These are phyloP conservation scores for Tetrapedia diversipes DNA, from an alignment of 2,888 invertebrate species.

Conservation along the genomic window DNA sequence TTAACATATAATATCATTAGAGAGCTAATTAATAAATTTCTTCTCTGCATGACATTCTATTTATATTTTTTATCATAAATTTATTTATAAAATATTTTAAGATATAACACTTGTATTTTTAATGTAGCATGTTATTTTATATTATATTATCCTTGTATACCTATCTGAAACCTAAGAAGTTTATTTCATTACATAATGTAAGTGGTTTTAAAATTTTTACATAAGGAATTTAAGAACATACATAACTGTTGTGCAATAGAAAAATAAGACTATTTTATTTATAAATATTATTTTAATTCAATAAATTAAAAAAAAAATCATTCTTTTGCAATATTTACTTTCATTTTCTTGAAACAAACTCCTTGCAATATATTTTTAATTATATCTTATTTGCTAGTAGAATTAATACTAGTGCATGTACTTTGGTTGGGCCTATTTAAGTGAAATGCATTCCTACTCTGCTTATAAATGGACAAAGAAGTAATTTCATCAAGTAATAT, in stretches of 20 bases:
- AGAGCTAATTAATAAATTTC: slow-evolving; percentile 10
- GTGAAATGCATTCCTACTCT: slow-evolving; percentile 42
- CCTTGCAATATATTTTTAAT: slow-evolving; percentile 23
- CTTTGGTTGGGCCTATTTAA: slow-evolving; percentile 39
- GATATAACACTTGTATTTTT: slow-evolving; percentile 15
- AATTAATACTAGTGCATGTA: slow-evolving; percentile 57
- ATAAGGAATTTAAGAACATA: slow-evolving; percentile 3
- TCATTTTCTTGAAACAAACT: slow-evolving; percentile 2
- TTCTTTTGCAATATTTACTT: slow-evolving; percentile 14
- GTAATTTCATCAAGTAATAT: slow-evolving; percentile 21
- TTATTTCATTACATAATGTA: slow-evolving; percentile 27
- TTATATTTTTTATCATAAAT: background rate
- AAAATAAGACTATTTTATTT: slow-evolving; percentile 3
- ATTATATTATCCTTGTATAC: slow-evolving; percentile 17
- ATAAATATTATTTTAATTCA: slow-evolving; percentile 12
- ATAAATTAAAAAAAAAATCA: slow-evolving; percentile 2
- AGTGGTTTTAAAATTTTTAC: slow-evolving; percentile 27
- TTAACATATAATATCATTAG: slow-evolving; percentile 7
- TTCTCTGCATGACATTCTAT: slow-evolving; percentile 34
- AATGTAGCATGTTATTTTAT: slow-evolving; percentile 23
- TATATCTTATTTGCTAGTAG: slow-evolving; percentile 30
- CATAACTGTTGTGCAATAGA: background rate
- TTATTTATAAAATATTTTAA: slow-evolving; percentile 12
- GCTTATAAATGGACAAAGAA: slow-evolving; percentile 53
- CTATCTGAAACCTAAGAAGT: slow-evolving; percentile 32